Percentiles rank a stretch among this genome's conserved stretches.
These are phyloP conservation scores for Octodon degus DNA, from an alignment of 2,113 vertebrate species.

Conservation along the genomic window DNA sequence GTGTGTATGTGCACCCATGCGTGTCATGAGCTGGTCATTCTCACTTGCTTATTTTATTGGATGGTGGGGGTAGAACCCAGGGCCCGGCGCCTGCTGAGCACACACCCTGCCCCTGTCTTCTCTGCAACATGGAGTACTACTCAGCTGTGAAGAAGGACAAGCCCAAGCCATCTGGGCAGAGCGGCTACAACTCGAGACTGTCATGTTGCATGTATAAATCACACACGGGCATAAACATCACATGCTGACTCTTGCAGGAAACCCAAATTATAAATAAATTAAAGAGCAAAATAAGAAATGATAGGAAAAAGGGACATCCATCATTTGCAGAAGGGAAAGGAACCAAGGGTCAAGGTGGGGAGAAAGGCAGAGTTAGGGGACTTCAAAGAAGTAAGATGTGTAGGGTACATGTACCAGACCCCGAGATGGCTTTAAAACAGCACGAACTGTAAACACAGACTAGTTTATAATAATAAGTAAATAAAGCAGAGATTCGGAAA, in stretches of 20 bases:
- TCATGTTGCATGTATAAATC: neutral
- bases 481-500: neutral
- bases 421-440: neutral
- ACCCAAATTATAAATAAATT: neutral
- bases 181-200: neutral
- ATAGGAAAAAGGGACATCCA: neutral
- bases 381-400: neutral
- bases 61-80: neutral
- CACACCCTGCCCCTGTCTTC: neutral
- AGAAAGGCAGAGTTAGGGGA: neutral
- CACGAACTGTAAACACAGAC: neutral
- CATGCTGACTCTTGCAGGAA: neutral
- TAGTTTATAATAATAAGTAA: neutral
- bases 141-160: neutral
- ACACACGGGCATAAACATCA: neutral
- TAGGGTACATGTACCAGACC: neutral
- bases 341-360: neutral
- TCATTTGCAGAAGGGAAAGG: neutral
- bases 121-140: neutral
- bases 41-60: neutral
- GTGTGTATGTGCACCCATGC: no score
- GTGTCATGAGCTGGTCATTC: no score
- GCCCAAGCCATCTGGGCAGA: neutral
- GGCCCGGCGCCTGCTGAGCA: neutral
- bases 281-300: neutral